Base-by-base conservation (phyloP, 2,888 invertebrate species). In the Rugalucina vietnamica region DNA sequence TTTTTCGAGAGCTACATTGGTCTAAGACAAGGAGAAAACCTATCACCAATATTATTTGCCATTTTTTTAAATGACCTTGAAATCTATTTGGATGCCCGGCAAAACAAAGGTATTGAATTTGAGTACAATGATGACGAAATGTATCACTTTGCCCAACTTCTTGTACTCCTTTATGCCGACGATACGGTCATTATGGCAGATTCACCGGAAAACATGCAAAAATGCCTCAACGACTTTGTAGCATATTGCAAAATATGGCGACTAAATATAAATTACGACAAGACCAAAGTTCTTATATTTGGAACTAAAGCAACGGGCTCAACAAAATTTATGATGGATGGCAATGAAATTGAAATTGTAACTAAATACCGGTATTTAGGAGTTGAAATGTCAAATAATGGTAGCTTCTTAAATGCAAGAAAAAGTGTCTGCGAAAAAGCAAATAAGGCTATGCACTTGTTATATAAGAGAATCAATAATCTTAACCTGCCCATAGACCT, bases 211-310 rank as follows among this genome's bases (percentile, higher is more conserved):
- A 18, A 43, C 18, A 8, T 43, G 8, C 43, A 43, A 18, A 43
- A 43, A 8, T 43, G 43, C 43, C 8, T 43, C 10, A 18, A 43
- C 18, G 18, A 43, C 18, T 43, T 43, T 43, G 18, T 43, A 12
- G 8, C 43, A 8, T 43, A 43, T 43, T 43, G 43, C 18, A 43
- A 43, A 43, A 43, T 18, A 43, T 43, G 43, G 43, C 8, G 18
- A 43, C 18, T 43, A 43, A 74, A 74, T 29, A 32, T 74, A 10
- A 74, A 74, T 34, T 74, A 49, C 32, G 49, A 74, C 54, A 74
- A 49, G 29, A 54, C 32, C 54, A 54, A 21, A 29, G 21, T 14
- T 54, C 10, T 12, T 12, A 43, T 43, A 14, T 65, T 32, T 18
- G 29, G 2, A 65, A 65, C 4, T 65, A 32, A 14, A 65, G 34